Evolutionary conservation across 2,113 vertebrate species (phyloP).

Genomic region (Macquaria australasica): DNA sequence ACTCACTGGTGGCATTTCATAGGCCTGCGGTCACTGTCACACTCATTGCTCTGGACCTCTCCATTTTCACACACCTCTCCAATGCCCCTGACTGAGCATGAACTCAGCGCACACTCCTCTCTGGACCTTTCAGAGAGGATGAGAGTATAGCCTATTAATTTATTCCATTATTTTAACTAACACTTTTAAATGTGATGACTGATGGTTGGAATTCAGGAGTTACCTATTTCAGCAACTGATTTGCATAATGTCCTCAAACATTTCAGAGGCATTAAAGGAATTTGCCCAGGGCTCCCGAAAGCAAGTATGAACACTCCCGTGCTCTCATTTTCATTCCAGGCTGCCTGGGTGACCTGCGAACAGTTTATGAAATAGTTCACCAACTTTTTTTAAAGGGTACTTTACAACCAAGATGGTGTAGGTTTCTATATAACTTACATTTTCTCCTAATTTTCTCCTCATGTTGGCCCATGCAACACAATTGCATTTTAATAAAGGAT

Average conservation of each 20-base stretch:
- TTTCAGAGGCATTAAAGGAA: conserved; percentile 46
- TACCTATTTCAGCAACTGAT: background rate
- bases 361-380: background rate
- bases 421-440: background rate
- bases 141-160: background rate
- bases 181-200: background rate
- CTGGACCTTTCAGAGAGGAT: background rate
- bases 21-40: conserved; percentile 45
- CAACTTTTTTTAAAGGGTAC: background rate
- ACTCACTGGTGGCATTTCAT: conserved; percentile 68
- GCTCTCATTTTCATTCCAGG: conserved; percentile 36
- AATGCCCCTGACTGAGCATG: conserved; percentile 39
- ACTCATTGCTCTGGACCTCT: conserved; percentile 44
- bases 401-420: background rate
- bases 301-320: conserved; percentile 45
- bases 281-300: conserved; percentile 43
- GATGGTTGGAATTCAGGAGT: background rate
- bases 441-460: too few species aligned
- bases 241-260: conserved; percentile 53
- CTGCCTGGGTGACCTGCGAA: background rate
- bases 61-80: conserved; percentile 66
- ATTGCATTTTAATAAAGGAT: background rate
- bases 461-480: background rate
- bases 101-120: conserved; percentile 5
- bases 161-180: background rate